Conservation (phyloP, 2,888 invertebrate genomes). For the Dynastes tityus region DNA sequence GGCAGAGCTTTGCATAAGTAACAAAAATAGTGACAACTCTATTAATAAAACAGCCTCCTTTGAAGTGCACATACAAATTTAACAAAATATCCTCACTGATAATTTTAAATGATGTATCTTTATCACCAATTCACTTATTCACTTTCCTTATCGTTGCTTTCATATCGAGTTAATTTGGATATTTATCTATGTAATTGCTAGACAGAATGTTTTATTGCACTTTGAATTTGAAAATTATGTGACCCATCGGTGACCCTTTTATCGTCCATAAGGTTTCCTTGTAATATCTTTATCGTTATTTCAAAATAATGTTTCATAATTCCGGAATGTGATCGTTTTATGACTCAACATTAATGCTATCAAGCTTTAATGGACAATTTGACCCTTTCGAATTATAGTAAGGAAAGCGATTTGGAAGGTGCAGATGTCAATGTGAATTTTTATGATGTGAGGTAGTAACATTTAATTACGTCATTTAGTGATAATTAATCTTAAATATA, state of each 20-base stretch:
- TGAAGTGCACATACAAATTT: too few species aligned
- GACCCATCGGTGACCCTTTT: background rate
- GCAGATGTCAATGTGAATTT: background rate
- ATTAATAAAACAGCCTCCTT: too few species aligned
- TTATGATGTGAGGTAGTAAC: background rate
- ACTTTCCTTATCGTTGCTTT: background rate
- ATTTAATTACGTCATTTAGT: too few species aligned
- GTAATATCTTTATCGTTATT: background rate
- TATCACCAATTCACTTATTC: too few species aligned
- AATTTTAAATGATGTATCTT: too few species aligned
- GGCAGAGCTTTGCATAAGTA: too few species aligned
- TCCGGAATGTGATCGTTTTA: background rate
- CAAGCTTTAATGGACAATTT: background rate
- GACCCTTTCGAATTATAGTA: background rate
- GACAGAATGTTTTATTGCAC: background rate
- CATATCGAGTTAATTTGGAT: slow-evolving; percentile 1
- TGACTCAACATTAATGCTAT: background rate
- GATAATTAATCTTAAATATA: too few species aligned
- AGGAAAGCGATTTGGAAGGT: background rate
- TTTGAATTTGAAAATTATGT: slow-evolving; percentile 7
- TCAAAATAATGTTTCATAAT: slow-evolving; percentile 18
- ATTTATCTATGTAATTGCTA: background rate
- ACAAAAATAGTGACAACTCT: too few species aligned
- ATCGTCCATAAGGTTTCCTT: background rate
- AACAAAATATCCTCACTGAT: too few species aligned